A percentile compares a stretch with the other conserved stretches of the same genome.
phyloP scores from a whole-genome alignment of 2,113 vertebrate genomes.

The Porphyrio hochstetteri region DNA sequence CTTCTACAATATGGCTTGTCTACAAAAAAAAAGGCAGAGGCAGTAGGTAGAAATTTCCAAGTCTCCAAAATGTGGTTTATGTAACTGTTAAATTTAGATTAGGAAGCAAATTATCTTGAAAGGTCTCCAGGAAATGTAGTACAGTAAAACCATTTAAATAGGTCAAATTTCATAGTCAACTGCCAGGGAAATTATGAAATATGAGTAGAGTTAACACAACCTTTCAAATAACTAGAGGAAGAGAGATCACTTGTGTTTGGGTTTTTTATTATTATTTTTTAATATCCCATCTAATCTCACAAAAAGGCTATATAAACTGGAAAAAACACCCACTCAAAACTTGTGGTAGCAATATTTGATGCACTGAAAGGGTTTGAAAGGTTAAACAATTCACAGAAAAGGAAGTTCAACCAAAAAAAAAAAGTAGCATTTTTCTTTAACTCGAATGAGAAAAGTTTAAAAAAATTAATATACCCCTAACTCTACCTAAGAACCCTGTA shows the following conservation, averaged over 20 bases:
- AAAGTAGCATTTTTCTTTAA: neutral
- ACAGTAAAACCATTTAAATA: constrained; percentile 69
- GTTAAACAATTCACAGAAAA: constrained; percentile 1
- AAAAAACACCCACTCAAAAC: neutral
- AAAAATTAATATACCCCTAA: neutral
- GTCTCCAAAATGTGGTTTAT: constrained; percentile 65
- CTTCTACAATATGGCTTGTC: neutral
- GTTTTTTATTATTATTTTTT: constrained; percentile 47
- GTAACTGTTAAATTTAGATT: constrained; percentile 72
- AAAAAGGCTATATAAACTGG: constrained; percentile 13
- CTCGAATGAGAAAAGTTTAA: neutral
- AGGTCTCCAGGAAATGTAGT: constrained; percentile 69
- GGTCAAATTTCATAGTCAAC: constrained; percentile 67
- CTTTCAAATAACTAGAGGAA: constrained; percentile 50
- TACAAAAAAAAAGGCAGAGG: neutral
- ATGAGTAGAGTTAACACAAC: constrained; percentile 53
- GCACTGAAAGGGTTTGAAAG: neutral
- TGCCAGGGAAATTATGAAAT: constrained; percentile 55
- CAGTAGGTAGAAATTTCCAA: constrained; percentile 54
- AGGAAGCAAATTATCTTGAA: constrained; percentile 69
- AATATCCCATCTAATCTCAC: constrained; percentile 34
- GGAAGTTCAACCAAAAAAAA: neutral
- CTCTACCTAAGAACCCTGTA: neutral
- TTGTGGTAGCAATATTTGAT: neutral
- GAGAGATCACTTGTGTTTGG: neutral